A percentile compares a stretch with the other conserved stretches of the same genome.
Evolutionary conservation across 1,140 invertebrate species (phyloP).

Genomic region (Oedothorax gibbosus): DNA sequence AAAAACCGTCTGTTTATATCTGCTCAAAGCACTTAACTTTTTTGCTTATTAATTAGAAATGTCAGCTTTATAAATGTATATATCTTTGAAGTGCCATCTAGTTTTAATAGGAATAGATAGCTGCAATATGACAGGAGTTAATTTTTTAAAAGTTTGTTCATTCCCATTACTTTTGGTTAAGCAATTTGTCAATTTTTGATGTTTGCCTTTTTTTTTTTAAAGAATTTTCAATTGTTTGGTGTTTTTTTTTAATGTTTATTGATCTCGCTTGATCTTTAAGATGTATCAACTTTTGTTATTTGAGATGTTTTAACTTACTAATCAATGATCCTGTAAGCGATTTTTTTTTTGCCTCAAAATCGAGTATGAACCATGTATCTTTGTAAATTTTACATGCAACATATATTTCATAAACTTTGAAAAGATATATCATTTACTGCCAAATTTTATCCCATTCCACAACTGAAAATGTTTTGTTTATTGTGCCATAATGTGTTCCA

Average conservation of each 20-base stretch:
- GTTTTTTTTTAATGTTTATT: no score
- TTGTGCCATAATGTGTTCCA: not conserved
- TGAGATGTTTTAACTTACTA: no score
- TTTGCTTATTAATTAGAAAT: not conserved
- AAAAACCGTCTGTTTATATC: not conserved
- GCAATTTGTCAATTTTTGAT: not conserved
- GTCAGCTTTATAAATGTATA: not conserved
- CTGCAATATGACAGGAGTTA: not conserved
- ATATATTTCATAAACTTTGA: not conserved
- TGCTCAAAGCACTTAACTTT: not conserved
- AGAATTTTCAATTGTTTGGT: no score
- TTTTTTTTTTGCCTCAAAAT: no score
- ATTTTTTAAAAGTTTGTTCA: not conserved
- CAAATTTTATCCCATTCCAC: not conserved
- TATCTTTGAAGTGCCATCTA: not conserved
- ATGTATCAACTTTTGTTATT: no score
- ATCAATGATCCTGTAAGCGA: no score
- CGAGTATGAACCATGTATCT: no score
- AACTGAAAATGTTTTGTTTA: slow-evolving; percentile 10
- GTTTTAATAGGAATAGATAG: not conserved
- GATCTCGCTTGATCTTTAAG: no score
- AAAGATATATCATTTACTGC: not conserved
- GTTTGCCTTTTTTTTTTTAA: not conserved
- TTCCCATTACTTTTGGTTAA: not conserved
- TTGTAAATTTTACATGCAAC: no score